Percentiles rank a stretch among this genome's conserved stretches.
Evolutionary conservation across 2,888 invertebrate genomes (phyloP).

Genomic region (Candidula unifasciata): DNA sequence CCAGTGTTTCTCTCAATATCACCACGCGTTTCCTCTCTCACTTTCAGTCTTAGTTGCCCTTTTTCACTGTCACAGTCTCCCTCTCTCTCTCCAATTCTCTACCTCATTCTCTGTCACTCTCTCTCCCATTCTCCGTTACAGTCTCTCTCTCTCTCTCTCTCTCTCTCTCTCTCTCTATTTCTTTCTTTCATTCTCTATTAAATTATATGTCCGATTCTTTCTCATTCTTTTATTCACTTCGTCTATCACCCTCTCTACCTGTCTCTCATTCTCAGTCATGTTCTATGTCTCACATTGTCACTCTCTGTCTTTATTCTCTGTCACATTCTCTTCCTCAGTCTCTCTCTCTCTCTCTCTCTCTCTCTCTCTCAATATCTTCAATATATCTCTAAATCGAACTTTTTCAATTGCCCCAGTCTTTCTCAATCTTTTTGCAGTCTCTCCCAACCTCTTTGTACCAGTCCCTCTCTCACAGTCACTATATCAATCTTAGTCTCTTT

Average conservation of each 20-base stretch:
- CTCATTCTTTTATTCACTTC: too few relatives aligned
- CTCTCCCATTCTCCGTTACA: too few relatives aligned
- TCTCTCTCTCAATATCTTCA: not conserved
- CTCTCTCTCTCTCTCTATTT: not conserved
- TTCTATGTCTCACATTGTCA: not conserved
- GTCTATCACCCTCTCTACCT: not conserved
- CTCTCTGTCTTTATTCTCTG: not conserved
- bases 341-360: not conserved
- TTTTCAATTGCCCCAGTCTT: not conserved
- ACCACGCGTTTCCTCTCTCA: too few relatives aligned
- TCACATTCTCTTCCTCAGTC: not conserved
- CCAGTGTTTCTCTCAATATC: too few relatives aligned
- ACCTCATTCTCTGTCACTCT: too few relatives aligned
- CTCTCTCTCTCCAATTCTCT: too few relatives aligned
- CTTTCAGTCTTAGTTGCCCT: too few relatives aligned
- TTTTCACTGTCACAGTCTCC: too few relatives aligned
- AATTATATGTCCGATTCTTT: too few relatives aligned
- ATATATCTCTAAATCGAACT: not conserved
- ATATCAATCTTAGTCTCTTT: too few relatives aligned
- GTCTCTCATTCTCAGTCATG: not conserved
- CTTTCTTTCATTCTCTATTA: not conserved
- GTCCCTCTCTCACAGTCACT: too few relatives aligned
- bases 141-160: not conserved
- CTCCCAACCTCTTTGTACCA: too few relatives aligned
- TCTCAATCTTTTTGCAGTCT: slow-evolving; percentile 25